These are phyloP conservation scores for Ectobius pallidus DNA, from an alignment of 2,888 invertebrate species.

Conservation along the genomic window DNA sequence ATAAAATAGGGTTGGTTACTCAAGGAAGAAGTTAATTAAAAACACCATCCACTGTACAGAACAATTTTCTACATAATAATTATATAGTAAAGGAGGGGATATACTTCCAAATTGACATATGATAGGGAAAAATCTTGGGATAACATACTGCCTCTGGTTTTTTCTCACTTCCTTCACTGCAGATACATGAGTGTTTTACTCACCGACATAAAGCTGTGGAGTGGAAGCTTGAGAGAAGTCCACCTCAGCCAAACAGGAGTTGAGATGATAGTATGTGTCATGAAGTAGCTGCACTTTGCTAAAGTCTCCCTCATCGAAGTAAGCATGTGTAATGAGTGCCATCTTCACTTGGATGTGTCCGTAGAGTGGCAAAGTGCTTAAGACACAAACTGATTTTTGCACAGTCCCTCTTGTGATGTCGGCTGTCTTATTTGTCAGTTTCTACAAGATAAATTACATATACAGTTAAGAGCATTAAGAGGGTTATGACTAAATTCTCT, in stretches of 20 bases:
- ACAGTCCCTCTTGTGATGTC: slow-evolving; percentile 97
- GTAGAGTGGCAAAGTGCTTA: slow-evolving; percentile 89
- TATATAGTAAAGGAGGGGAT: too few species aligned
- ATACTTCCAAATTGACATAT: too few species aligned
- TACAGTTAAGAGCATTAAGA: neutral
- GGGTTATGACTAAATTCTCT: neutral
- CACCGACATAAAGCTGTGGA: slow-evolving; percentile 73
- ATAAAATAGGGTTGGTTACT: too few species aligned
- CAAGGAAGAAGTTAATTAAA: too few species aligned
- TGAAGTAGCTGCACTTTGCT: slow-evolving; percentile 85
- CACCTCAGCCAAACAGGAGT: slow-evolving; percentile 73
- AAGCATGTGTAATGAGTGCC: slow-evolving; percentile 94
- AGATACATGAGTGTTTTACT: too few species aligned
- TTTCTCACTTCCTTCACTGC: too few species aligned
- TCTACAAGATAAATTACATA: slow-evolving; percentile 62
- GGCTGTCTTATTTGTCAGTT: slow-evolving; percentile 87
- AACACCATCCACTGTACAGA: too few species aligned
- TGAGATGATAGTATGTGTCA: slow-evolving; percentile 91
- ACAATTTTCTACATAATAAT: too few species aligned
- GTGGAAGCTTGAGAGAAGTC: slow-evolving; percentile 50
- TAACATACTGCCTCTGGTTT: too few species aligned
- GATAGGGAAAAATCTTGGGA: too few species aligned
- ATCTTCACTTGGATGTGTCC: slow-evolving; percentile 95
- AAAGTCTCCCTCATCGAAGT: slow-evolving; percentile 95
- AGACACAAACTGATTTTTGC: slow-evolving; percentile 96